Conservation (phyloP, 2,113 vertebrate genomes). For the Isurus oxyrinchus region DNA sequence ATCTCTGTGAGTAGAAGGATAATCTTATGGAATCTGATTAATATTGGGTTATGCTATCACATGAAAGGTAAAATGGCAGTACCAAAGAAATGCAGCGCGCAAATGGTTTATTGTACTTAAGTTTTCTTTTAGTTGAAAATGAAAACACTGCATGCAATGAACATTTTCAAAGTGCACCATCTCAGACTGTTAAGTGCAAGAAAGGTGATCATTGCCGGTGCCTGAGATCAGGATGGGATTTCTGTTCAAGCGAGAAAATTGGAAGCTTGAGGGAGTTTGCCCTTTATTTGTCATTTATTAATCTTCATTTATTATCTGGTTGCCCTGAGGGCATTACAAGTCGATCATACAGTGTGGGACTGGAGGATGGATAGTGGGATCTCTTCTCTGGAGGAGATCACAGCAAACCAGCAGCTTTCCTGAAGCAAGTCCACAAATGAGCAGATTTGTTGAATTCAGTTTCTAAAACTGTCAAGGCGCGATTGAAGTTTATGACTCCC, state of each 20-base stretch:
- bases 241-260: not conserved
- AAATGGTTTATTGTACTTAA: not conserved
- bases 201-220: not conserved
- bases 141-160: not conserved
- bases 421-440: not conserved
- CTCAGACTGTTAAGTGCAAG: not conserved
- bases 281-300: not conserved
- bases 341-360: not conserved
- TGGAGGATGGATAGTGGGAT: not conserved
- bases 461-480: not conserved
- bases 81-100: not conserved
- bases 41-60: not conserved
- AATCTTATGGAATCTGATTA: conserved; percentile 8
- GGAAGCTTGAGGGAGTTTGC: not conserved
- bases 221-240: not conserved
- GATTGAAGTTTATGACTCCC: not conserved
- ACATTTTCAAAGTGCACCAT: not conserved
- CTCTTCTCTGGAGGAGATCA: not conserved
- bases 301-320: not conserved
- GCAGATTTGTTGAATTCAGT: not conserved
- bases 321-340: not conserved
- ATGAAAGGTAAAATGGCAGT: not conserved
- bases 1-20: not conserved
- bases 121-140: not conserved
- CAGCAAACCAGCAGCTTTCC: not conserved